Evolutionary conservation across 37 sponge, comb jelly and placozoan species (phyloP), one percentile per base, ranked within the genome.

Genomic region (Hexactinellida sp.): DNA sequence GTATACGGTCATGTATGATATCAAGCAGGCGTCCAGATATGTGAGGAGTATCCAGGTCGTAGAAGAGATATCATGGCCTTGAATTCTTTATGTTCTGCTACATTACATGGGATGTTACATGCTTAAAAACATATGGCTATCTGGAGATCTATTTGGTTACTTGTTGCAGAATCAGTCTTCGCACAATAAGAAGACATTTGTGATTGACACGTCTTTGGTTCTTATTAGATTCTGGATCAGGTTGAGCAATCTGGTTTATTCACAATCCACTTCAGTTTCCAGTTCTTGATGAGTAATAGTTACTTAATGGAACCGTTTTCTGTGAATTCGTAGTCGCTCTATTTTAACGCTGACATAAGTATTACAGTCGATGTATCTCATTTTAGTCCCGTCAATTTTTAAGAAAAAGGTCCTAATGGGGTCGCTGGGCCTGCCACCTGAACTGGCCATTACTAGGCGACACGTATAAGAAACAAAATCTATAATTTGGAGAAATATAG

Each of bases 31-130:
- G 76, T 63, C 76, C 76, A 63, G 76, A 63, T 63, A 63, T 21
- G 76, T 63, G 76, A n/a, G 76, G 76, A 63, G 34, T 63, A 63
- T 63, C 76, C 76, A 63, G 76, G 76, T 63, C 34, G 76, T 63
- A 63, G 30, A 63, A 63, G 76, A 28, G 25, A 32, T 63, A 63
- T 63, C 76, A 63, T 63, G 3, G 32, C 76, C 5, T 63, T 63
- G 76, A 63, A 63, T 63, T 63, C 76, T 63, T 63, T 63, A 28
- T 63, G 34, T 63, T n/a, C 76, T 63, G 76, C 76, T 21, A 63
- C 76, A 63, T 63, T 63, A 63, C 3, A 63, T 63, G 76, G 76
- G 3, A 63, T 63, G 30, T 63, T 63, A 23, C 76, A 63, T 63
- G 47, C 47, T 16, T 41, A 41, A 41, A 41, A 41, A 41, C 10